A percentile compares a stretch with the other conserved stretches of the same genome.
These are phyloP conservation scores for Trachymyrmex cornetzi DNA, from an alignment of 1,140 invertebrate species.

Conservation along the genomic window DNA sequence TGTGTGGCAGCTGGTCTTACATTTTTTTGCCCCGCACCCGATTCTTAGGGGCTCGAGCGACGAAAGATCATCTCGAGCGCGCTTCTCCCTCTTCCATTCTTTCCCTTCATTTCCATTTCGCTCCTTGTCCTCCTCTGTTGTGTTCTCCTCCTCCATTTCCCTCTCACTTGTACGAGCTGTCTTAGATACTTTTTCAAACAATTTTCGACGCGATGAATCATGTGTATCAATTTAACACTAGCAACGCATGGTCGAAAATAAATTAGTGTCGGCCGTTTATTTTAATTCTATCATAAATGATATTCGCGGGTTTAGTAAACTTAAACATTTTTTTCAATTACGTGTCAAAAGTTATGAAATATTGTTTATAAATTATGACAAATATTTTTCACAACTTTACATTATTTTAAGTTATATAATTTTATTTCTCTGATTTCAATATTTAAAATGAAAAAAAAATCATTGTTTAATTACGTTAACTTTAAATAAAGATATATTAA, in stretches of 20 bases:
- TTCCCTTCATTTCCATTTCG: constrained; percentile 32
- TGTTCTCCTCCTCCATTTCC: not conserved
- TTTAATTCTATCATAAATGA: too few species aligned
- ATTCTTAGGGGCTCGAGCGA: constrained; percentile 77
- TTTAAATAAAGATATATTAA: too few species aligned
- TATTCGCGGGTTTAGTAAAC: too few species aligned
- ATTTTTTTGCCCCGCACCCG: constrained; percentile 77
- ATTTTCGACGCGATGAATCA: constrained; percentile 3
- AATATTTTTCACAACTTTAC: too few species aligned
- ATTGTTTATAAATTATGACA: too few species aligned
- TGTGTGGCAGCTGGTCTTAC: constrained; percentile 83
- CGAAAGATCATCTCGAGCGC: constrained; percentile 74
- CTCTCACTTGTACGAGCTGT: not conserved
- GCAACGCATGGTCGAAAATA: not conserved
- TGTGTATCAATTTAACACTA: not conserved
- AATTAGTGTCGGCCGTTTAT: not conserved
- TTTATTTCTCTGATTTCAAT: too few species aligned
- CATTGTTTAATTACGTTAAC: too few species aligned
- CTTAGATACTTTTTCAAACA: constrained; percentile 16
- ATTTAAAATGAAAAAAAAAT: too few species aligned
- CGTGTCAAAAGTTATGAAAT: too few species aligned
- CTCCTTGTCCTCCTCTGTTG: not conserved
- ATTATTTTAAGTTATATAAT: too few species aligned
- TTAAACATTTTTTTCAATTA: too few species aligned
- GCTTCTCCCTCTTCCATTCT: constrained; percentile 26